A percentile compares a stretch with the other conserved stretches of the same genome.
Evolutionary conservation across 2,888 invertebrate genomes (phyloP).

Genomic region (Lasius fuliginosus): DNA sequence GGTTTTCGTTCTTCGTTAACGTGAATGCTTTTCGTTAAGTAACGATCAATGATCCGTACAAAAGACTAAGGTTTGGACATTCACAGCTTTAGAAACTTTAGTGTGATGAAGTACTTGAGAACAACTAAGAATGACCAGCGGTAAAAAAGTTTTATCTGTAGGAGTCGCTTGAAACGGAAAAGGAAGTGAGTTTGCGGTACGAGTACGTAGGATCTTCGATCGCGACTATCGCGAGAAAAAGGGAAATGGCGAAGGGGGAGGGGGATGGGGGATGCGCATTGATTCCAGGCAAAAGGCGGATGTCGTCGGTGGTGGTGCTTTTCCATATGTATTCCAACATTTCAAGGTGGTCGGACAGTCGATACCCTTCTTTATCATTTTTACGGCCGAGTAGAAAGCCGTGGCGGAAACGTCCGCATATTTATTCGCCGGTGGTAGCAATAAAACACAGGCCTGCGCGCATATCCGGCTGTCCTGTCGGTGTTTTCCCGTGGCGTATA

Average conservation of each 20-base stretch:
- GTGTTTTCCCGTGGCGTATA: constrained; percentile 63
- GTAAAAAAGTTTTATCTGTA: constrained; percentile 49
- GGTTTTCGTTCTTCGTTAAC: not conserved
- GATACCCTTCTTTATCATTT: constrained; percentile 85
- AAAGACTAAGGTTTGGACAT: constrained; percentile 13
- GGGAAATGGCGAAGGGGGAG: not conserved
- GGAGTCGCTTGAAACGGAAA: constrained; percentile 13
- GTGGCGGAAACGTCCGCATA: constrained; percentile 81
- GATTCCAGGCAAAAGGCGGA: constrained; percentile 53
- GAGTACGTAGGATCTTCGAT: constrained; percentile 41
- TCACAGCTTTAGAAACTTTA: constrained; percentile 36
- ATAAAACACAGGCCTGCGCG: constrained; percentile 83
- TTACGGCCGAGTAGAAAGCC: constrained; percentile 82
- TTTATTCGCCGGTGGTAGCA: constrained; percentile 80
- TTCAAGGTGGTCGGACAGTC: constrained; percentile 78
- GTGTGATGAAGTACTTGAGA: constrained; percentile 43
- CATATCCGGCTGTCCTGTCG: constrained; percentile 66
- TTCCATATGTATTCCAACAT: constrained; percentile 81
- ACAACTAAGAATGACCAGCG: constrained; percentile 38
- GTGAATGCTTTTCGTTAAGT: not conserved
- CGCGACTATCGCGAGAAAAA: constrained; percentile 33
- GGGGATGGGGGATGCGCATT: constrained; percentile 55
- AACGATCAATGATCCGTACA: constrained; percentile 15
- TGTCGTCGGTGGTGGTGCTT: constrained; percentile 65
- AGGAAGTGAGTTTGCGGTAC: constrained; percentile 40